Conservation (phyloP, 2,797 vertebrate species). For the Kryptolebias ocellatus region DNA sequence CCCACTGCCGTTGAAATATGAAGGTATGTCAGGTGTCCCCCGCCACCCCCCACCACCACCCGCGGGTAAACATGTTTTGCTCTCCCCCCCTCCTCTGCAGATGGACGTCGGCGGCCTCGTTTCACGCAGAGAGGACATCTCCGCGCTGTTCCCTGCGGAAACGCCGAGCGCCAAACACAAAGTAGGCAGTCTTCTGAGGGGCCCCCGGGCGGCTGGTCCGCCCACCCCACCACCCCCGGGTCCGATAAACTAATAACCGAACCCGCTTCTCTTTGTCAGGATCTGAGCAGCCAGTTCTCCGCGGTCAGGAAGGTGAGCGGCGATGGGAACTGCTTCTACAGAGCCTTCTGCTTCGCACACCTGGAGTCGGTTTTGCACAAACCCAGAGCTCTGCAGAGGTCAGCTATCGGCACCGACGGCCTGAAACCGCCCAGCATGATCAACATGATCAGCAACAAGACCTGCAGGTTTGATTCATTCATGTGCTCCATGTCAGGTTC, state of each 20-base stretch:
- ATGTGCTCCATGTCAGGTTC: slow-evolving; percentile 64
- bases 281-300: slow-evolving; percentile 80
- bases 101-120: slow-evolving; percentile 76
- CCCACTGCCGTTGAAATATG: neutral
- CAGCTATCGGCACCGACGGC: slow-evolving; percentile 30
- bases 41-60: rapidly evolving
- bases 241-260: slow-evolving; percentile 4
- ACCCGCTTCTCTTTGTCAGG: slow-evolving; percentile 69
- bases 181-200: neutral
- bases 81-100: slow-evolving; percentile 33
- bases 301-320: slow-evolving; percentile 84
- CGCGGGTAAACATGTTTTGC: slow-evolving; percentile 8
- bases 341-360: slow-evolving; percentile 84
- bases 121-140: slow-evolving; percentile 80
- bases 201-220: too few species aligned
- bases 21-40: neutral
- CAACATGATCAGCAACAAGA: neutral
- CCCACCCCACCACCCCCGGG: too few species aligned
- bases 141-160: slow-evolving; percentile 75
- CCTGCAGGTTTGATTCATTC: neutral
- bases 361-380: slow-evolving; percentile 82
- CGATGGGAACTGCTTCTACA: slow-evolving; percentile 91
- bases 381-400: slow-evolving; percentile 80
- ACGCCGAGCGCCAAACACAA: slow-evolving; percentile 68
- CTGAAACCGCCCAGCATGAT: too few species aligned